Conservation (phyloP, 2,797 vertebrate genomes). For the Enteromius fasciolatus region DNA sequence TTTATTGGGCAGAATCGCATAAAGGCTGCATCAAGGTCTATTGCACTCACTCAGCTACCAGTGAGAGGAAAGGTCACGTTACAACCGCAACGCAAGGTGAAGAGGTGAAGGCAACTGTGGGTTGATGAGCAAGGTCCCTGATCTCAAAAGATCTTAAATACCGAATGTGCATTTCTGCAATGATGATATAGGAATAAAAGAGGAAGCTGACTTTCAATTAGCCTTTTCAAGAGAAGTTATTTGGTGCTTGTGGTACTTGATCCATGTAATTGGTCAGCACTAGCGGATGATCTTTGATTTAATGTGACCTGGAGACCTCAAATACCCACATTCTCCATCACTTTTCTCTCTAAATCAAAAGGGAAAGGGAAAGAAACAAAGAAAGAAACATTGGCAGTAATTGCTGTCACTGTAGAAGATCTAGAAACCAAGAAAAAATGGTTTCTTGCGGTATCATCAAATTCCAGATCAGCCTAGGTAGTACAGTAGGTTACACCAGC, state of each 20-base stretch:
- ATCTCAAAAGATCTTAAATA: constrained; percentile 9
- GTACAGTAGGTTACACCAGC: background rate
- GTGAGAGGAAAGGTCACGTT: background rate
- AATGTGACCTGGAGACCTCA: constrained; percentile 24
- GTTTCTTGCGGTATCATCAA: background rate
- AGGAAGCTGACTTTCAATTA: constrained; percentile 41
- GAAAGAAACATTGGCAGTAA: constrained; percentile 2
- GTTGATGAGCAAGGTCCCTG: constrained; percentile 24
- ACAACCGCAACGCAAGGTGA: background rate
- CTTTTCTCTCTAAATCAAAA: constrained; percentile 4
- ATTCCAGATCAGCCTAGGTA: background rate
- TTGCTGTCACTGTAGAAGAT: background rate
- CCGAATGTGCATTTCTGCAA: constrained; percentile 17
- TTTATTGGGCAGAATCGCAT: background rate
- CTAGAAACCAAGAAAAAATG: background rate
- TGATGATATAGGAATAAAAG: constrained; percentile 7
- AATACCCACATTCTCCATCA: background rate
- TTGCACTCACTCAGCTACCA: background rate
- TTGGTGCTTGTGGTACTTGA: constrained; percentile 31
- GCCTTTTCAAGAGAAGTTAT: constrained; percentile 31
- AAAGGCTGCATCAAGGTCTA: background rate
- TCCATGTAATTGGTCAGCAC: constrained; percentile 40
- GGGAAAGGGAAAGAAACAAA: background rate
- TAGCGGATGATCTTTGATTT: constrained; percentile 50
- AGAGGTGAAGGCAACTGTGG: constrained; percentile 7